phyloP scores from a whole-genome alignment of 64 coral and sea anemone genomes.

The Montipora foliosa region DNA sequence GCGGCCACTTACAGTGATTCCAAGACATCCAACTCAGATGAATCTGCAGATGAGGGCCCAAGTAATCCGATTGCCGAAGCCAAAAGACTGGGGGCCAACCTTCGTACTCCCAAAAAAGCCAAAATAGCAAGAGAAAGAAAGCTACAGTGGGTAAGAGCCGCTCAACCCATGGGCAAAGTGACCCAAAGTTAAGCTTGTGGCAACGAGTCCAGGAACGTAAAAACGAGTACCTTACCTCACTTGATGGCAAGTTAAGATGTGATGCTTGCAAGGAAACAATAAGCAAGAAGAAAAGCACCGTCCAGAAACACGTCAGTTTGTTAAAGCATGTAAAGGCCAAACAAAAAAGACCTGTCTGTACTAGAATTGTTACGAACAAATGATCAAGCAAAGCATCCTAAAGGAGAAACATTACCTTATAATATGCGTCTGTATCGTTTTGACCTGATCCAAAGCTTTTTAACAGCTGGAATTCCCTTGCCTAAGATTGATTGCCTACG shows the following conservation, averaged over 20 bases:
- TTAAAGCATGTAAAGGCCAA: slow-evolving; percentile 44
- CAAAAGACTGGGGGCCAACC: slow-evolving; percentile 60
- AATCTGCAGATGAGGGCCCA: slow-evolving; percentile 30
- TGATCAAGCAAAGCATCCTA: slow-evolving; percentile 53
- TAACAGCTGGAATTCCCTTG: slow-evolving; percentile 62
- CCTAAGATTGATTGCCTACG: slow-evolving; percentile 41
- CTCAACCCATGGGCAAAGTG: slow-evolving; percentile 39
- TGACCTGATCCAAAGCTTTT: slow-evolving; percentile 62
- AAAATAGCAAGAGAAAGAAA: slow-evolving; percentile 61
- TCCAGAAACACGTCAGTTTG: slow-evolving; percentile 20
- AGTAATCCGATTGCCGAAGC: slow-evolving; percentile 63
- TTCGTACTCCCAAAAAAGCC: slow-evolving; percentile 39
- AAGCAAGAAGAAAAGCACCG: slow-evolving; percentile 64
- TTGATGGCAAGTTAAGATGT: slow-evolving; percentile 58
- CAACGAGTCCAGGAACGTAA: not conserved
- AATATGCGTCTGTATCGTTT: slow-evolving; percentile 64
- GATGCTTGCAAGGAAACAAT: slow-evolving; percentile 69
- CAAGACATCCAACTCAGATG: slow-evolving; percentile 48
- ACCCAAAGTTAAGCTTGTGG: slow-evolving; percentile 66
- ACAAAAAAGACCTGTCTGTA: slow-evolving; percentile 34
- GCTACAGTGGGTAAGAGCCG: slow-evolving; percentile 34
- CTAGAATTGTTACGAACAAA: slow-evolving; percentile 38
- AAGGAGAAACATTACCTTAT: slow-evolving; percentile 47
- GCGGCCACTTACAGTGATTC: slow-evolving; percentile 65
- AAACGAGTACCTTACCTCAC: slow-evolving; percentile 20